phyloP scores from a whole-genome alignment of 2,888 invertebrate genomes.

The Coremacera marginata region DNA sequence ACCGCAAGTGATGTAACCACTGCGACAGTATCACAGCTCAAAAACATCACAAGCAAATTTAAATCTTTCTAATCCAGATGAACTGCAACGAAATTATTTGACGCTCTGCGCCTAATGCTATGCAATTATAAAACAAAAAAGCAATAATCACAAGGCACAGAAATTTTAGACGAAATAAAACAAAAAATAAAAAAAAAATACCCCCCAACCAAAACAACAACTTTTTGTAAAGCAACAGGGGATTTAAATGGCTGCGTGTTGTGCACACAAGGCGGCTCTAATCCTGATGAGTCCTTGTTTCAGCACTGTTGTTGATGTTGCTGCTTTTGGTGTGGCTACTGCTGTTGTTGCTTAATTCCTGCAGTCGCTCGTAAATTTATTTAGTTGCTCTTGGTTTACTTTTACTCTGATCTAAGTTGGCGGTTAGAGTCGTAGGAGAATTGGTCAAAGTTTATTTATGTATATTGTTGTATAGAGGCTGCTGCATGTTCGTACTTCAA shows the following conservation, averaged over 20 bases:
- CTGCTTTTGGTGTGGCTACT: neutral
- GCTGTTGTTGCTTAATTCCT: conserved; percentile 24
- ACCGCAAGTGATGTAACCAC: too few relatives aligned
- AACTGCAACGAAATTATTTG: conserved; percentile 8
- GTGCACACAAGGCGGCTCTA: neutral
- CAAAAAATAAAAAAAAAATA: neutral
- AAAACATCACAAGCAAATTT: neutral
- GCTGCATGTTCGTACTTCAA: neutral
- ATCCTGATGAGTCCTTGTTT: conserved; percentile 26
- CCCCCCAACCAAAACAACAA: conserved; percentile 55
- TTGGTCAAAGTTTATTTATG: too few relatives aligned
- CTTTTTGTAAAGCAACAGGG: conserved; percentile 66
- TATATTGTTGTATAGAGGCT: neutral
- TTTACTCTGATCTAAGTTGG: neutral
- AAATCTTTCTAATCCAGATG: conserved; percentile 17
- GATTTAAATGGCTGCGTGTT: conserved; percentile 48
- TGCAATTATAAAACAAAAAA: neutral
- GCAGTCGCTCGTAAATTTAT: conserved; percentile 5
- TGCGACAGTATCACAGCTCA: too few relatives aligned
- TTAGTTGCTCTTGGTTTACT: neutral
- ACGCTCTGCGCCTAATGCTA: conserved; percentile 4
- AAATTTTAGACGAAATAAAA: neutral
- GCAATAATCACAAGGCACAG: neutral
- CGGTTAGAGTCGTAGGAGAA: neutral
- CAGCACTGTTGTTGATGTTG: conserved; percentile 21